Evolutionary conservation across 2,113 vertebrate species (phyloP), one percentile per base, ranked within the genome.

Genomic region (Rutilus rutilus): DNA sequence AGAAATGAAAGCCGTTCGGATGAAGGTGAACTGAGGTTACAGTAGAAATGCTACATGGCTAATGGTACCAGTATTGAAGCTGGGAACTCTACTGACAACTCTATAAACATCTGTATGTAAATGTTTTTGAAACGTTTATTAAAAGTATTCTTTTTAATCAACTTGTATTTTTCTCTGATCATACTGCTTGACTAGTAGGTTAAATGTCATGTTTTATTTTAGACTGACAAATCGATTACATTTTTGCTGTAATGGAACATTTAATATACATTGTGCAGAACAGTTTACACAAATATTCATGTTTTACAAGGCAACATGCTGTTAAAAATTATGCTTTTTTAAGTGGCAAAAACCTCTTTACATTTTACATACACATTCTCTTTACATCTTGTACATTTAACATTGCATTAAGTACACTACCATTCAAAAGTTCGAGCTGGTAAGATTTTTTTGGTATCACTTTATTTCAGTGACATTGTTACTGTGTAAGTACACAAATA

Each of bases 1-100:
- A 97, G 92, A 97, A 96, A 90, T 95, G 93, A 93, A 89, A 65
- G 5, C 7, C 54, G 42, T 33, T 77, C 15, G 45, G 50, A 11
- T 17, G 5, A 39, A 33, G 81, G 14, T 33, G 80, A 52, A 81
- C 52, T 57, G 52, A 36, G 30, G 5, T 33, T 57, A 23, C 5
- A 78, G 30, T 30, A 54, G 75, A 78, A 59, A 36, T 33, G 50
- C 17, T 57, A 25, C 30, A 19, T 21, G 65, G 27, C 8, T 30
- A 10, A 83, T 52, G 33, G 17, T 27, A 39, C 7, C 67, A 23
- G n/a, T 23, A 45, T 52, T 71, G 8, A 83, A 78, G 17, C 78
- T 64, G 23, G 36, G 50, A 80, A 62, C 39, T 47, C 10, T 80
- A 17, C 15, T 65, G 78, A 60, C 23, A 74, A 14, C 21, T 64